Percentiles rank a stretch among this genome's conserved stretches.
Conservation (phyloP, 1,140 invertebrate genomes). For the Diachasmimorpha longicaudata region DNA sequence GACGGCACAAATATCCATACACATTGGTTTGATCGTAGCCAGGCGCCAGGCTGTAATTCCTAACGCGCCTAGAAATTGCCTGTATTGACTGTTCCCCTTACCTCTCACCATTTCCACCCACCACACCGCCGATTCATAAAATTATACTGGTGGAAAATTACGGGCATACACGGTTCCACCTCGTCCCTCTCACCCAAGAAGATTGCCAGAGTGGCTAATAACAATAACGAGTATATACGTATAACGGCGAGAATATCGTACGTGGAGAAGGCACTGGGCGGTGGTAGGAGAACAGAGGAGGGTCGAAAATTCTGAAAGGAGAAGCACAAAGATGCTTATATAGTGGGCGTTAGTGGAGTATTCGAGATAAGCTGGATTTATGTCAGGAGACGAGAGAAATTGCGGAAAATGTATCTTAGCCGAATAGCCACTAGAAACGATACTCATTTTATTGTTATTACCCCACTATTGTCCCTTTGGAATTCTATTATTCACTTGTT, state of each 20-base stretch:
- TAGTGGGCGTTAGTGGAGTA: background rate
- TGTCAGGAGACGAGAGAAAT: background rate
- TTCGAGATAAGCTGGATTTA: slow-evolving; percentile 7
- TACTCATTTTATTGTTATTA: too few species aligned
- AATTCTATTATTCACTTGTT: too few species aligned
- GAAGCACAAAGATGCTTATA: too few species aligned
- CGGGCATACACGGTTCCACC: background rate
- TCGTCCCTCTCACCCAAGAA: background rate
- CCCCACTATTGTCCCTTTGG: too few species aligned
- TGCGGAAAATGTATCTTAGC: background rate
- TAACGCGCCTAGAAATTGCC: background rate
- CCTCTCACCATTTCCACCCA: background rate
- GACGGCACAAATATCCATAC: slow-evolving; percentile 7
- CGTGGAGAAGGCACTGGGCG: background rate
- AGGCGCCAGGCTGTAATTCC: background rate
- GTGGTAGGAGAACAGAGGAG: background rate
- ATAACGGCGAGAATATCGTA: background rate
- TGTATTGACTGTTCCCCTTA: background rate
- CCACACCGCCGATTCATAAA: background rate
- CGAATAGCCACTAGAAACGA: background rate
- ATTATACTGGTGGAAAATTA: background rate
- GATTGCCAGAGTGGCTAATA: slow-evolving; percentile 11
- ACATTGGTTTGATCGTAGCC: background rate
- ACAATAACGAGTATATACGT: slow-evolving; percentile 9
- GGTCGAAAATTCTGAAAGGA: too few species aligned